A percentile compares a stretch with the other conserved stretches of the same genome.
Conservation (phyloP, 2,113 vertebrate species). For the Podarcis cretensis region DNA sequence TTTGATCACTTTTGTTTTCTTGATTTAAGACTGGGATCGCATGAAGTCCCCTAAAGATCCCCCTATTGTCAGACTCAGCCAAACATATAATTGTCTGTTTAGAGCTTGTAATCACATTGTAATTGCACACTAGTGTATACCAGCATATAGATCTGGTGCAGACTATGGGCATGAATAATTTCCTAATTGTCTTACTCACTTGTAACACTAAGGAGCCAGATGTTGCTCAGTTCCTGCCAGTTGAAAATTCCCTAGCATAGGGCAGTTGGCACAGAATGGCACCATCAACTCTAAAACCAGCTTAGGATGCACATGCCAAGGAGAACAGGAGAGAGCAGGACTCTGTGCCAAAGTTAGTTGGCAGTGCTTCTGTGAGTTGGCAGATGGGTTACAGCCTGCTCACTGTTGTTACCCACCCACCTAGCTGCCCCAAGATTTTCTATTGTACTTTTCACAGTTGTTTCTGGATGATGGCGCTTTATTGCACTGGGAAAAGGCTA, state of each 20-base stretch:
- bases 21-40: neutral
- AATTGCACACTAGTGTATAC: neutral
- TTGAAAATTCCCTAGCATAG: neutral
- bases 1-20: neutral
- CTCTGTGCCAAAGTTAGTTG: neutral
- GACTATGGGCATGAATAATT: neutral
- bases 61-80: neutral
- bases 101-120: neutral
- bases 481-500: neutral
- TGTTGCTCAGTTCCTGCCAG: neutral
- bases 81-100: neutral
- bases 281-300: constrained; percentile 1
- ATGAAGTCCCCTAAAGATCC: neutral
- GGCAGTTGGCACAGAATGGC: neutral
- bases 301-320: neutral
- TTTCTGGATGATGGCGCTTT: neutral
- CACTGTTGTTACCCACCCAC: neutral
- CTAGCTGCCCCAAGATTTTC: neutral
- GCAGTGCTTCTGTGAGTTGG: neutral
- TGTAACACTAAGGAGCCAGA: neutral
- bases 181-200: neutral
- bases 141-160: neutral
- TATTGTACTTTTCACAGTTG: neutral
- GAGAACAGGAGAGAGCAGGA: neutral
- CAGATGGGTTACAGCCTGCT: constrained; percentile 20